Base-by-base conservation (phyloP, 1,140 invertebrate genomes). In the Laodelphax striatellus region DNA sequence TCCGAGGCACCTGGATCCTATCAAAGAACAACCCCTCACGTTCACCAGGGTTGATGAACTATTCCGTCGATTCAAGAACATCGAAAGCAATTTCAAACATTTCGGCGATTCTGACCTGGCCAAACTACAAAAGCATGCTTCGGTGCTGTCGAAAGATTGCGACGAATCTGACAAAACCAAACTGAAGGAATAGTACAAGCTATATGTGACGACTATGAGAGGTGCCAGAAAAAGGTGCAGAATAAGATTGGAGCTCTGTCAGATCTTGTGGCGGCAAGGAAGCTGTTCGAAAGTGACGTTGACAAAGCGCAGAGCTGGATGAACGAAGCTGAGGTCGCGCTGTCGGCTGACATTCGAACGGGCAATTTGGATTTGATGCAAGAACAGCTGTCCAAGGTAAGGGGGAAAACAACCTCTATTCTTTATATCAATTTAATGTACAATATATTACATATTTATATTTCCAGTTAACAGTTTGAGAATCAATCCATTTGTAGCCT, bases 251-350 rank as follows among this genome's bases (percentile, higher is more conserved):
- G 19, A 38, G 55, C 83, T 5, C 70, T 92, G 5, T 80, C 77
- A 24, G 87, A 89, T 74, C 74, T 90, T 11, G 71, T 92, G 11
- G 80, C 86, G 72, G 82, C 82, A 17, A 79, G 91, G 65, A 86
- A 83, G 70, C 77, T 84, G 16, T 90, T 94, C 67, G 90, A 94
- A 72, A 82, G 79, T 56, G 84, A 89, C 61, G 77, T 90, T 46
- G 84, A 89, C 58, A 84, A 86, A 64, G 88, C 86, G 69, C 80
- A 87, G 63, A 82, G 88, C 63, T 94, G 90, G 90, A 75, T 93
- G 17, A 87, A 89, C 55, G 85, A 94, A 77, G 88, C 88, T 52
- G 90, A 94, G 75, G 87, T 90, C 8, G 84, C 88, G 13, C 83
- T 88, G 0, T 85, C 87, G 13, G 81, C 85, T 34, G 90, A 93